Conservation (phyloP, 2,888 invertebrate species). For the Archaeoteleia sp. region DNA sequence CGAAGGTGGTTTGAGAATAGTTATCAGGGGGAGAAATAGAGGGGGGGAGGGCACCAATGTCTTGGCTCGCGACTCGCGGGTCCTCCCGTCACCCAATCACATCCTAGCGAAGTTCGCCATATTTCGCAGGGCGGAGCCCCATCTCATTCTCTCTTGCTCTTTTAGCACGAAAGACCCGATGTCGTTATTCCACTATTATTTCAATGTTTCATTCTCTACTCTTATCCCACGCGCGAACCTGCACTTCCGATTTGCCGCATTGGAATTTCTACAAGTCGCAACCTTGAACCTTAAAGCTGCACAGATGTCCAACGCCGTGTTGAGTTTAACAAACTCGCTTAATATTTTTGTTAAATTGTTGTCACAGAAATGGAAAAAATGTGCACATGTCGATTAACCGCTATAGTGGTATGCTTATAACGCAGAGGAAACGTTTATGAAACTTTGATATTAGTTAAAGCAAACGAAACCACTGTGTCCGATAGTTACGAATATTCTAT, state of each 20-base stretch:
- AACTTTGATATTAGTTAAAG: too few species aligned
- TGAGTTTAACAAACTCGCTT: conserved; percentile 7
- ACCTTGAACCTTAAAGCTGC: conserved; percentile 29
- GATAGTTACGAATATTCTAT: too few species aligned
- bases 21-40: conserved; percentile 63
- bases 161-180: conserved; percentile 57
- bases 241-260: conserved; percentile 19
- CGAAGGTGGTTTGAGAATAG: conserved; percentile 55
- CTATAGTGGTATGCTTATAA: too few species aligned
- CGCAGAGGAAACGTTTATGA: too few species aligned
- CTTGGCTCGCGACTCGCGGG: conserved; percentile 71
- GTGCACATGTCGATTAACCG: too few species aligned
- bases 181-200: conserved; percentile 68
- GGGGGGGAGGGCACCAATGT: conserved; percentile 72
- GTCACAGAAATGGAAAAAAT: too few species aligned
- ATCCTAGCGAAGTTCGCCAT: conserved; percentile 73
- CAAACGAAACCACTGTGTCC: too few species aligned
- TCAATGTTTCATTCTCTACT: conserved; percentile 60
- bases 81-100: conserved; percentile 75
- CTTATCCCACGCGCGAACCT: conserved; percentile 9
- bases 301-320: too few species aligned
- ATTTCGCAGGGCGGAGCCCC: conserved; percentile 74
- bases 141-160: conserved; percentile 57
- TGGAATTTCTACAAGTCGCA: conserved; percentile 8
- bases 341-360: too few species aligned